phyloP scores from a whole-genome alignment of 2,888 invertebrate species.

The Tipula helvola region DNA sequence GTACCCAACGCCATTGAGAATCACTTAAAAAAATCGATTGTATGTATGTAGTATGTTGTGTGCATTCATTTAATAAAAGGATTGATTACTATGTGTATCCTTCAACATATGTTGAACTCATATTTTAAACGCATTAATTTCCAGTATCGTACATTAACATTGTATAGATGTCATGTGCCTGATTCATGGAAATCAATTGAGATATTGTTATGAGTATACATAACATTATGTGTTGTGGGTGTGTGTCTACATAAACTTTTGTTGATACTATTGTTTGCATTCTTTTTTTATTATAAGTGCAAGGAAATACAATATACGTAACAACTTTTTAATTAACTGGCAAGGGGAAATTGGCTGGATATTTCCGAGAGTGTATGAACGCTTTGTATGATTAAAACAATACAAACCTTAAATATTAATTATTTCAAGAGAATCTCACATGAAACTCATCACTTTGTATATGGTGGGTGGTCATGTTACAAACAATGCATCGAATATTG shows the following conservation, averaged over 20 bases:
- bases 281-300: not conserved
- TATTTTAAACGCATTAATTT: not conserved
- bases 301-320: not conserved
- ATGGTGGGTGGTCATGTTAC: not conserved
- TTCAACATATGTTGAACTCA: not conserved
- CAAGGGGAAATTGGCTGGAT: not conserved
- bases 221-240: not conserved
- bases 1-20: not conserved
- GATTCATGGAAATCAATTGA: not conserved
- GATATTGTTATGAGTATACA: not conserved
- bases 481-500: not conserved
- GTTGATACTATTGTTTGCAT: not conserved
- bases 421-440: not conserved
- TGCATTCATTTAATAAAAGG: not conserved
- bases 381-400: not conserved
- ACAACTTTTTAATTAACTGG: not conserved
- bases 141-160: not conserved
- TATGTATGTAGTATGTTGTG: not conserved
- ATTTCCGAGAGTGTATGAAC: not conserved
- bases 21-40: not conserved
- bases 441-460: not conserved
- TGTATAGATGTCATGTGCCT: not conserved
- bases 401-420: not conserved
- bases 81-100: not conserved
- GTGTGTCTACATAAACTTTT: not conserved